These are phyloP conservation scores for Phoxinus dragarum DNA, from an alignment of 2,797 vertebrate species.

Conservation along the genomic window DNA sequence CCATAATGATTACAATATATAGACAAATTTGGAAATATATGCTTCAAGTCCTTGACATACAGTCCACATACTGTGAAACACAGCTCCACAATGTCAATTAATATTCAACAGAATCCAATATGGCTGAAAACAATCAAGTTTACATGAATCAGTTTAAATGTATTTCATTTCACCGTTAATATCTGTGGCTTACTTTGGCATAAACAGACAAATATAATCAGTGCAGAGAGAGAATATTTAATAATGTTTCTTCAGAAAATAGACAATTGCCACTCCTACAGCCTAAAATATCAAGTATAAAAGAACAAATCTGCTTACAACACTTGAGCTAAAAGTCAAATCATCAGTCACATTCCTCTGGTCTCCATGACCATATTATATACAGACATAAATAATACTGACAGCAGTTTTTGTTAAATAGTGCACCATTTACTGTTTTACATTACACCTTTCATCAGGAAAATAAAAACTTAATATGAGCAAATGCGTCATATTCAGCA, in stretches of 20 bases:
- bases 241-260: neutral
- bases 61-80: too few species aligned
- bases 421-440: neutral
- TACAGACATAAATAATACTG: neutral
- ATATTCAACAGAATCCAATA: too few species aligned
- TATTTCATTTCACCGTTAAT: neutral
- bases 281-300: too few species aligned
- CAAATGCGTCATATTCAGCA: neutral
- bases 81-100: too few species aligned
- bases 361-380: neutral
- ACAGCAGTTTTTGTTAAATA: neutral
- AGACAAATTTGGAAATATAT: too few species aligned
- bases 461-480: neutral
- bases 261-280: too few species aligned
- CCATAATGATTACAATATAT: too few species aligned
- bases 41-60: accelerated
- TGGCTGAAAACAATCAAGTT: too few species aligned
- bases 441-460: neutral
- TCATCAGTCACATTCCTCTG: neutral
- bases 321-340: neutral
- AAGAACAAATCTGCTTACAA: too few species aligned
- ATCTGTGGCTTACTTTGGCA: neutral
- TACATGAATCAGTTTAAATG: neutral
- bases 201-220: neutral
- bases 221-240: neutral